phyloP scores from a whole-genome alignment of 1,140 invertebrate genomes.

The Trichoplusia ni region DNA sequence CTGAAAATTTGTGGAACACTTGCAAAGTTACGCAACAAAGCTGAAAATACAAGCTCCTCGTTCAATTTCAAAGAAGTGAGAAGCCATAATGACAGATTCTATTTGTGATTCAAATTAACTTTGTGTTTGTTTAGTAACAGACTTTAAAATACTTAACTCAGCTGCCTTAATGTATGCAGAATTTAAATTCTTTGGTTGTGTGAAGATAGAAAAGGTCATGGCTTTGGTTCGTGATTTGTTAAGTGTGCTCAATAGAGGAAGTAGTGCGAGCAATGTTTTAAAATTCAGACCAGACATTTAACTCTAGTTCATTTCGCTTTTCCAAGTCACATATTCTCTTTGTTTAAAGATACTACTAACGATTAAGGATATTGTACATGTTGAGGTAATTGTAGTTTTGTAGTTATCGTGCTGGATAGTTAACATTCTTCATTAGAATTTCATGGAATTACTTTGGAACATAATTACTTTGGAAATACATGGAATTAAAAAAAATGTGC shows the following conservation, averaged over 20 bases:
- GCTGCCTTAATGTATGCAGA: neutral
- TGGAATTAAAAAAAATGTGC: too few relatives aligned
- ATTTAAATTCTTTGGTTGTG: conserved; percentile 10
- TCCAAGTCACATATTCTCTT: too few relatives aligned
- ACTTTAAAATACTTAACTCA: neutral
- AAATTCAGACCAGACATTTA: too few relatives aligned
- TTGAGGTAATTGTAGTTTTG: too few relatives aligned
- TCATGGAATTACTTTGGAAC: too few relatives aligned
- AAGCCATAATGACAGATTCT: neutral
- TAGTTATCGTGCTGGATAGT: too few relatives aligned
- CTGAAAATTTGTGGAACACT: neutral
- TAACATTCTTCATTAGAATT: too few relatives aligned
- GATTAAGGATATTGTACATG: too few relatives aligned
- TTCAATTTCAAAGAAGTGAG: neutral
- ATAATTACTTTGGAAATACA: too few relatives aligned
- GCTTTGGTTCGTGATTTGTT: neutral
- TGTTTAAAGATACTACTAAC: too few relatives aligned
- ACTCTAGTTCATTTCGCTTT: too few relatives aligned
- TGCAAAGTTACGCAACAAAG: conserved; percentile 8
- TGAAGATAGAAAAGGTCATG: neutral
- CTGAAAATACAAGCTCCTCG: neutral
- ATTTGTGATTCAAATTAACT: conserved; percentile 27
- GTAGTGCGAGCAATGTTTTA: too few relatives aligned
- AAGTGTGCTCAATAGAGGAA: neutral
- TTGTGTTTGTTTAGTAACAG: conserved; percentile 6